Percentiles rank a stretch among this genome's conserved stretches.
These are phyloP conservation scores for Tenebrosternarchus preto DNA, from an alignment of 2,113 vertebrate species.

Conservation along the genomic window DNA sequence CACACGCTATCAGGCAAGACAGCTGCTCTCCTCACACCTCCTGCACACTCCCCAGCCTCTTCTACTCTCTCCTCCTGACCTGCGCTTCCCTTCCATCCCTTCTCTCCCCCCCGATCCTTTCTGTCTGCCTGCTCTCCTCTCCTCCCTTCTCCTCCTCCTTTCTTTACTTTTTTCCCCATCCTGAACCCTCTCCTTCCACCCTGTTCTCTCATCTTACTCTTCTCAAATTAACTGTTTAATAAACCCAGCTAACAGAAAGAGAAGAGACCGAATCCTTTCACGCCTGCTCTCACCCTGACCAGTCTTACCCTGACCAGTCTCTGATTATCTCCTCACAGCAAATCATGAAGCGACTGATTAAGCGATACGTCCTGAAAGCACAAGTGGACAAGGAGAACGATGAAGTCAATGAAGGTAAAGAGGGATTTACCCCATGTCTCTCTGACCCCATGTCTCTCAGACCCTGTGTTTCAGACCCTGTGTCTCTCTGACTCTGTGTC, in stretches of 20 bases:
- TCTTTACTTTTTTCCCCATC: not conserved
- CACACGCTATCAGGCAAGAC: constrained; percentile 84
- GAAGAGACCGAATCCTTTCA: not conserved
- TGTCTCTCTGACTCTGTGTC: too few species aligned
- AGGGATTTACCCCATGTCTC: not conserved
- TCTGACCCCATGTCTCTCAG: not conserved
- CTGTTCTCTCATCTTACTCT: not conserved
- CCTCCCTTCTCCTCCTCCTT: not conserved
- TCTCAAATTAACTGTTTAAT: not conserved
- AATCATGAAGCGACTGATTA: constrained; percentile 92
- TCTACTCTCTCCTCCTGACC: not conserved
- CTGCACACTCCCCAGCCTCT: not conserved
- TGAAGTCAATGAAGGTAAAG: constrained; percentile 89
- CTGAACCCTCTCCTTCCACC: not conserved
- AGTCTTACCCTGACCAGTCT: not conserved
- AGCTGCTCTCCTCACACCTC: not conserved
- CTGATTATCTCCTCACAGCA: constrained; percentile 62
- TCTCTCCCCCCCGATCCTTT: not conserved
- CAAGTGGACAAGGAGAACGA: constrained; percentile 92
- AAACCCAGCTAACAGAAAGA: not conserved
- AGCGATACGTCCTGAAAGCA: constrained; percentile 88
- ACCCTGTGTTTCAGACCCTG: too few species aligned
- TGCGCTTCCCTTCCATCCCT: not conserved
- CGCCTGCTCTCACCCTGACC: not conserved
- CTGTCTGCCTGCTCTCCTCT: not conserved